Conservation (phyloP, 2,113 vertebrate genomes). For the Anarhynchus alexandrinus region DNA sequence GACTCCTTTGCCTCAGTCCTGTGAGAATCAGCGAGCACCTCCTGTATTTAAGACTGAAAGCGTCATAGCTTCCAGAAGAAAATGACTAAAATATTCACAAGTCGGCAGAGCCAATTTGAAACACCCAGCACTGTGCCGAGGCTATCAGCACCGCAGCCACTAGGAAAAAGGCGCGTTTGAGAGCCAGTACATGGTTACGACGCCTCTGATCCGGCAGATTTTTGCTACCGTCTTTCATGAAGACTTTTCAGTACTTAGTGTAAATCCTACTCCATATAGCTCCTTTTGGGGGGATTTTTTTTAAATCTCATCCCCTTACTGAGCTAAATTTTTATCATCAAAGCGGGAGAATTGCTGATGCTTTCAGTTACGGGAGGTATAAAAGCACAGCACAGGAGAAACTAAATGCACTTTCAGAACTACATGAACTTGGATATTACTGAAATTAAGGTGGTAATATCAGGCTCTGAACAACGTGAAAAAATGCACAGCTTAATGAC, state of each 20-base stretch:
- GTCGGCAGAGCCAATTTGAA: constrained; percentile 36
- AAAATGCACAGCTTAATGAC: background rate
- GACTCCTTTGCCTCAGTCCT: background rate
- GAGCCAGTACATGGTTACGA: fast-evolving
- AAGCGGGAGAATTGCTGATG: background rate
- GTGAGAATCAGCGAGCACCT: background rate
- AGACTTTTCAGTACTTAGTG: background rate
- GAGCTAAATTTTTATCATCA: background rate
- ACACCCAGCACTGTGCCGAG: background rate
- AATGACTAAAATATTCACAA: constrained; percentile 47
- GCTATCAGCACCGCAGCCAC: background rate
- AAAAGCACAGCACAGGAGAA: background rate
- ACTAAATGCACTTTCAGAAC: background rate
- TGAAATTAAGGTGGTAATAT: background rate
- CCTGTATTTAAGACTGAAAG: background rate
- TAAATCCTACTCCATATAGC: background rate
- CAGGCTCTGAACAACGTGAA: background rate
- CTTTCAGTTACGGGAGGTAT: background rate
- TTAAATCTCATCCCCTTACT: background rate
- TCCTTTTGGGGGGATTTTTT: background rate
- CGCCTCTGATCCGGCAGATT: background rate
- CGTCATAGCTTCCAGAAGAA: background rate
- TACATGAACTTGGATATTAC: background rate
- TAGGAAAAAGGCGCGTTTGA: background rate
- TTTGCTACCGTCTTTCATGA: background rate